A percentile compares a stretch with the other conserved stretches of the same genome.
phyloP scores from a whole-genome alignment of 2,888 invertebrate genomes.

The Danaus chrysippus region DNA sequence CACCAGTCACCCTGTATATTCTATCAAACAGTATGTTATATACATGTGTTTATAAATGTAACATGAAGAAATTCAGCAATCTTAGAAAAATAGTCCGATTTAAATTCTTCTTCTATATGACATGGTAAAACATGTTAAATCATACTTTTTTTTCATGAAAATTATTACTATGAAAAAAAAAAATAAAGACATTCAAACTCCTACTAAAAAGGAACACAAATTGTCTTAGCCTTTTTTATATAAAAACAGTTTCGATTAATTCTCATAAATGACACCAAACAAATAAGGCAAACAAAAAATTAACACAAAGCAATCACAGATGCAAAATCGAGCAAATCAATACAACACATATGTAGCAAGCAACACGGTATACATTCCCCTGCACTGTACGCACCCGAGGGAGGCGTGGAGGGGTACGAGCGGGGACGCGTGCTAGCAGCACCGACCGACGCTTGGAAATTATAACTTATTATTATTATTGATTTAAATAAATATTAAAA shows the following conservation, averaged over 20 bases:
- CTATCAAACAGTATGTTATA: too few relatives aligned
- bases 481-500: not conserved
- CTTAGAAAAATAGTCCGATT: too few relatives aligned
- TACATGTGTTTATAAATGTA: too few relatives aligned
- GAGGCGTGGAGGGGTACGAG: conserved; percentile 79
- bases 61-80: too few relatives aligned
- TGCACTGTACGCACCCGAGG: conserved; percentile 73
- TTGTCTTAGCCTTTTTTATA: too few relatives aligned
- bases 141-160: too few relatives aligned
- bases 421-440: conserved; percentile 52
- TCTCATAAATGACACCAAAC: not conserved
- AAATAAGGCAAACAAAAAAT: not conserved
- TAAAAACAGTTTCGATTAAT: not conserved
- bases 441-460: conserved; percentile 44
- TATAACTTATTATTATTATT: conserved; percentile 23
- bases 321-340: conserved; percentile 39
- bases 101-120: too few relatives aligned
- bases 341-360: conserved; percentile 18
- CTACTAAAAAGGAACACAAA: too few relatives aligned
- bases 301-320: conserved; percentile 24
- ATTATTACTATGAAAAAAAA: too few relatives aligned
- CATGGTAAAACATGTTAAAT: too few relatives aligned
- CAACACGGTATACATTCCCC: conserved; percentile 19
- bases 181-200: too few relatives aligned
- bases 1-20: too few relatives aligned